phyloP scores from a whole-genome alignment of 2,888 invertebrate genomes.

The Trichacis sp. region DNA sequence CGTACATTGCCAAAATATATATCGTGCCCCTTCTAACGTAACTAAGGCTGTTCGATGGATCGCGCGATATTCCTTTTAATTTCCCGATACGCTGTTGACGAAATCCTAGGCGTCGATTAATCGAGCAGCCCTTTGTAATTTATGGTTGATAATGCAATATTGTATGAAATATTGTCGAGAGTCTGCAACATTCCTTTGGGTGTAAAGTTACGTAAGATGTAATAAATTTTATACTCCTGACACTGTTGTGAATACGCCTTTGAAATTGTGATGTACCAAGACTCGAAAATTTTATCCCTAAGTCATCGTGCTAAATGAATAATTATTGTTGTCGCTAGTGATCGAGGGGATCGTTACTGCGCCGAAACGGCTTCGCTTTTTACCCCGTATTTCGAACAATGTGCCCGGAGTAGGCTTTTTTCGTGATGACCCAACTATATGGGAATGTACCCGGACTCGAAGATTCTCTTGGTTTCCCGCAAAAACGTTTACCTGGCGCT shows the following conservation, averaged over 20 bases:
- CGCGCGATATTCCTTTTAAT: not conserved
- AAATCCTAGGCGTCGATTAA: not conserved
- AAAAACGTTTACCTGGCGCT: too few species aligned
- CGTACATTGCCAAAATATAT: not conserved
- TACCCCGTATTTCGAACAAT: too few species aligned
- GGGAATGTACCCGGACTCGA: too few species aligned
- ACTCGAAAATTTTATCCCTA: not conserved
- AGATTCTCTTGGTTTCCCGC: too few species aligned
- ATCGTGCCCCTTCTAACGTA: conserved; percentile 26
- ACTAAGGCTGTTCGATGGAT: conserved; percentile 9
- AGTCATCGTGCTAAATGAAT: conserved; percentile 7
- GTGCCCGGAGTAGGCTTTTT: too few species aligned
- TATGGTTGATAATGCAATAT: conserved; percentile 19
- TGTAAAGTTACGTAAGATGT: conserved; percentile 12
- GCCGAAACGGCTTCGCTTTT: not conserved
- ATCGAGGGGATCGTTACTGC: not conserved
- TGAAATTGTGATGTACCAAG: conserved; percentile 6
- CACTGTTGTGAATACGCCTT: not conserved
- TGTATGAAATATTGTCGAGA: conserved; percentile 28
- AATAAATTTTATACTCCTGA: conserved; percentile 11
- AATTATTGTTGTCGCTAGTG: not conserved
- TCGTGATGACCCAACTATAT: too few species aligned
- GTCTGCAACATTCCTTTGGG: conserved; percentile 41
- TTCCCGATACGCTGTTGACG: not conserved
- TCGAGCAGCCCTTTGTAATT: not conserved